A percentile compares a stretch with the other conserved stretches of the same genome.
Conservation (phyloP, 2,888 invertebrate genomes). For the Drosophila flavopinicola region DNA sequence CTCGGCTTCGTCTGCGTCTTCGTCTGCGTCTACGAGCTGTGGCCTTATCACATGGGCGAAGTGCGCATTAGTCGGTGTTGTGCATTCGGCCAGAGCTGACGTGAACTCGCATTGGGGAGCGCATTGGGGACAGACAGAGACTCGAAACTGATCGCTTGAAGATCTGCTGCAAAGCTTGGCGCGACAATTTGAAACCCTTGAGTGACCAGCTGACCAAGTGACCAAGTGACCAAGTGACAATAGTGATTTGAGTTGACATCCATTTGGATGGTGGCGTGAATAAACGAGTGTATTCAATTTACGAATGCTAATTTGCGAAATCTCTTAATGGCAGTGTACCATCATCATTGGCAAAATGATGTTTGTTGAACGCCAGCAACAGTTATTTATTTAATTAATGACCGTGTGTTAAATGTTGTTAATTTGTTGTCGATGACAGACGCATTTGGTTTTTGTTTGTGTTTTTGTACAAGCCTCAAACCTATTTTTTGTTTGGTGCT, state of each 20-base stretch:
- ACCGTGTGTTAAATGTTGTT: conserved; percentile 37
- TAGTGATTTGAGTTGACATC: conserved; percentile 19
- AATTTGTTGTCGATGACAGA: conserved; percentile 33
- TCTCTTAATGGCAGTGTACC: conserved; percentile 27
- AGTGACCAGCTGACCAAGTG: background rate
- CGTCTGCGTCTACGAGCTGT: conserved; percentile 23
- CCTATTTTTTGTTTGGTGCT: conserved; percentile 18
- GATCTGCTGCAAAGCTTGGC: conserved; percentile 1
- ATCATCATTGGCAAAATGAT: conserved; percentile 23
- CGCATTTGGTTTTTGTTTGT: conserved; percentile 5
- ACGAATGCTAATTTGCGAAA: conserved; percentile 25
- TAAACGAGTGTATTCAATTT: conserved; percentile 10
- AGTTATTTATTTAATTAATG: conserved; percentile 44
- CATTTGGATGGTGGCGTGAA: conserved; percentile 20
- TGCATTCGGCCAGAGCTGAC: conserved; percentile 71
- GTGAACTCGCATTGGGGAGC: conserved; percentile 39
- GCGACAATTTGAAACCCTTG: conserved; percentile 14
- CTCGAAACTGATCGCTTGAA: conserved; percentile 10
- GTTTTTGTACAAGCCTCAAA: conserved; percentile 8
- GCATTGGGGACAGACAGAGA: conserved; percentile 11
- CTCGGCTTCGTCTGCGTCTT: too few relatives aligned
- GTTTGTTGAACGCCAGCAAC: conserved; percentile 34
- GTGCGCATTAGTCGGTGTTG: conserved; percentile 67
- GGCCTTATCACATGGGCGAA: conserved; percentile 43
- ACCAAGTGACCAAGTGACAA: background rate